These are phyloP conservation scores for Scrobipalpa atriplicella DNA, from an alignment of 2,888 invertebrate genomes.

Conservation along the genomic window DNA sequence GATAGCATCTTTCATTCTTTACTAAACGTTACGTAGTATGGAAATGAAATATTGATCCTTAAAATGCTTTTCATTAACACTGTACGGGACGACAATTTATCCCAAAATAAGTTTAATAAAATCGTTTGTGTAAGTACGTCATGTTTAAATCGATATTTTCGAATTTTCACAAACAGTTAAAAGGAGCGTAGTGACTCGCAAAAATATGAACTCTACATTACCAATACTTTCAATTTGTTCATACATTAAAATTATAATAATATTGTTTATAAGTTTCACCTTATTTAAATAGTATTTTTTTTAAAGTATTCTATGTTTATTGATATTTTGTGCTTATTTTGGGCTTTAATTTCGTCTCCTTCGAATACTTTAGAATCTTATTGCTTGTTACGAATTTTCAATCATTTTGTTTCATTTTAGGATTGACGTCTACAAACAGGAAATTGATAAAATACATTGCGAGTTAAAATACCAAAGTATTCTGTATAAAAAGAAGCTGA, in stretches of 20 bases:
- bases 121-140: not conserved
- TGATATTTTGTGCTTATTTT: slow-evolving; percentile 14
- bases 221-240: not conserved
- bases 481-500: slow-evolving; percentile 45
- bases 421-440: slow-evolving; percentile 45
- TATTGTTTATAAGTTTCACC: not conserved
- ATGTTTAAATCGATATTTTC: not conserved
- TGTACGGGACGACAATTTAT: not conserved
- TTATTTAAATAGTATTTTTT: not conserved
- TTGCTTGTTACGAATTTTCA: not conserved
- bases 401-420: slow-evolving; percentile 44
- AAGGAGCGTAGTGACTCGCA: not conserved
- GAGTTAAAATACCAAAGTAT: slow-evolving; percentile 47
- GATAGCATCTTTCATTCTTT: not conserved
- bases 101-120: not conserved
- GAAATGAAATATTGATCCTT: slow-evolving; percentile 1
- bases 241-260: not conserved
- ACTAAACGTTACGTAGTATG: slow-evolving; percentile 5
- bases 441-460: slow-evolving; percentile 46
- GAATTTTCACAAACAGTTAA: not conserved
- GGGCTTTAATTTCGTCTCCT: slow-evolving; percentile 22
- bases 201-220: not conserved
- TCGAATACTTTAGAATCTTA: not conserved
- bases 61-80: not conserved
- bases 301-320: not conserved